Evolutionary conservation across 2,113 vertebrate species (phyloP).

Genomic region (Tautogolabrus adspersus): DNA sequence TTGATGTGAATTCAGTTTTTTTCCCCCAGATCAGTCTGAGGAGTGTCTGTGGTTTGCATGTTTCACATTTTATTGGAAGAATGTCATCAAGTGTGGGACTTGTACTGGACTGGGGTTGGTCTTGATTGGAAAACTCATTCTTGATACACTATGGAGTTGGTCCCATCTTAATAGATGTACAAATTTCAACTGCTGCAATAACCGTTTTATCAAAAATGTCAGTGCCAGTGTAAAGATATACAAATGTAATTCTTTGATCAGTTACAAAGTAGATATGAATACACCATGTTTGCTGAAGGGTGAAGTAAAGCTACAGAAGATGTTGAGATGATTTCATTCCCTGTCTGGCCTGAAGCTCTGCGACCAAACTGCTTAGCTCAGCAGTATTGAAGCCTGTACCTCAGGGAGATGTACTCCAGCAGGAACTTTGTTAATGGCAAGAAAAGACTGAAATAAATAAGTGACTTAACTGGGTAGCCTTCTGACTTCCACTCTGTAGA

Average conservation of each 20-base stretch:
- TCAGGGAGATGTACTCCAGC: conserved; percentile 1
- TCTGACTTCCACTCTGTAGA: conserved; percentile 3
- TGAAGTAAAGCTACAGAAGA: background rate
- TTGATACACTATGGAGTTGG: no score
- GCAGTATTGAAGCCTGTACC: conserved; percentile 17
- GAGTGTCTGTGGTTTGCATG: background rate
- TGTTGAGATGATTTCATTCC: background rate
- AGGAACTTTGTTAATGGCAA: conserved; percentile 20
- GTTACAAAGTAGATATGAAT: background rate
- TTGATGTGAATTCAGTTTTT: background rate
- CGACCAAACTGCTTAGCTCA: conserved; percentile 41
- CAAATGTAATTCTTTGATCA: background rate
- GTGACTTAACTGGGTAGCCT: background rate
- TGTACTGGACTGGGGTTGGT: background rate
- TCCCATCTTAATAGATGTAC: no score
- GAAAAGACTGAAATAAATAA: conserved; percentile 9
- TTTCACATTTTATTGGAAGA: background rate
- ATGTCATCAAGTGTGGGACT: background rate
- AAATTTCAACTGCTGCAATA: no score
- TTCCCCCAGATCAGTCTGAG: background rate
- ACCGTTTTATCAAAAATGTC: background rate
- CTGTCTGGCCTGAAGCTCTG: conserved; percentile 28
- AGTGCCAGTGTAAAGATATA: background rate
- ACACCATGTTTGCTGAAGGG: background rate
- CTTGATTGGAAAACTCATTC: background rate